Evolutionary conservation across 2,888 invertebrate species (phyloP), one percentile per base, ranked within the genome.

Genomic region (Drosophila diplacantha): DNA sequence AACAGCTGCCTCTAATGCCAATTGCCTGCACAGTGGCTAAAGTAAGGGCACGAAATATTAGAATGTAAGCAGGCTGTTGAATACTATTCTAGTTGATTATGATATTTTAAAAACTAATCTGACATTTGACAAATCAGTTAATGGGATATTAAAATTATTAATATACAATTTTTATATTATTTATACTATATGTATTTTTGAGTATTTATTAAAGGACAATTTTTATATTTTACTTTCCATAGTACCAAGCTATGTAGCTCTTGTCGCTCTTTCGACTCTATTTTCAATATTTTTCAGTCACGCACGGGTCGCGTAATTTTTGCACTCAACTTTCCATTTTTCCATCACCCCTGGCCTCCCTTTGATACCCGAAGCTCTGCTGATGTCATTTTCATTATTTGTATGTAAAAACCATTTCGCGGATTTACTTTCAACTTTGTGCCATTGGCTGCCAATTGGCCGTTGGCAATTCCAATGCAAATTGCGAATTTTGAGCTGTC

Each of bases 381-480:
- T 61, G 60, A 60, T 53, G 54, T 60, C 37, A 60, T 62, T 77
- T 68, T 71, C 71, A 81, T 79, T 73, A 81, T 69, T 74, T 74
- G 69, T 41, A 60, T 52, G 73, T 74, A 63, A 62, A 78, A 71
- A 61, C 69, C 67, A 73, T 76, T 66, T 62, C 60, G 59, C 55
- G 71, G 57, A 71, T 81, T 78, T 75, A 69, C 71, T 72, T 68
- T 67, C 26, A 58, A 60, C 52, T 68, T 61, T 52, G 22, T 37
- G 12, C 12, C 34, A 43, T 34, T 49, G 41, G 41, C 54, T 34
- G 20, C 32, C 57, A 63, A 43, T 67, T 62, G 35, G 26, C 52
- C 46, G 4, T 6, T 11, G 50, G 47, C 66, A 49, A 50, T 59
- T 66, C 41, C 55, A 52, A 60, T 70, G 46, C 49, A 65, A 72